Conservation (phyloP, 23 tunicate species). For the Styela clava region DNA sequence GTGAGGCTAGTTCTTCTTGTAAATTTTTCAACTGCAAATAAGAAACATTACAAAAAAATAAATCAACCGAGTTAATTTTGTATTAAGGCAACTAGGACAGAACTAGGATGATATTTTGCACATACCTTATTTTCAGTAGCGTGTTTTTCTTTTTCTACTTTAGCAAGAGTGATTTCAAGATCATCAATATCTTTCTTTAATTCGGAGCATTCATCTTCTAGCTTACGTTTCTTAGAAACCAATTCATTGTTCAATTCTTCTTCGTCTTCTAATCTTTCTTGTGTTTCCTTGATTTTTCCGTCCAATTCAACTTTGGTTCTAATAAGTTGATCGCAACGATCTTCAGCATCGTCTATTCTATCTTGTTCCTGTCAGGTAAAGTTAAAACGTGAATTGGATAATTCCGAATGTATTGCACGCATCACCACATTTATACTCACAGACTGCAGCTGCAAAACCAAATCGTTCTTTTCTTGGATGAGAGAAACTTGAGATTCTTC, state of each 20-base stretch:
- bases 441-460: constrained; percentile 63
- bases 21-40: constrained; percentile 70
- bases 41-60: not conserved
- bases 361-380: constrained; percentile 93
- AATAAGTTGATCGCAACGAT: constrained; percentile 90
- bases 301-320: constrained; percentile 89
- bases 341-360: constrained; percentile 88
- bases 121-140: constrained; percentile 53
- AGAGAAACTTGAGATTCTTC: constrained; percentile 88
- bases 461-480: constrained; percentile 92
- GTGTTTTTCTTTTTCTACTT: constrained; percentile 95
- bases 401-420: too few relatives aligned
- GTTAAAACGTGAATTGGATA: too few relatives aligned
- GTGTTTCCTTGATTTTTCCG: constrained; percentile 90
- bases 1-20: constrained; percentile 85
- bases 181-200: constrained; percentile 89
- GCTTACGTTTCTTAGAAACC: constrained; percentile 75
- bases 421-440: too few relatives aligned
- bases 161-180: constrained; percentile 77
- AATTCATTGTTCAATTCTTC: constrained; percentile 81
- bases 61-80: not conserved
- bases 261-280: constrained; percentile 94
- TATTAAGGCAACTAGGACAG: too few relatives aligned
- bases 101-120: too few relatives aligned
- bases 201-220: constrained; percentile 93